Percentiles rank a stretch among this genome's conserved stretches.
phyloP scores from a whole-genome alignment of 92 coral and sea anemone genomes.

The Palythoa heliodiscus region DNA sequence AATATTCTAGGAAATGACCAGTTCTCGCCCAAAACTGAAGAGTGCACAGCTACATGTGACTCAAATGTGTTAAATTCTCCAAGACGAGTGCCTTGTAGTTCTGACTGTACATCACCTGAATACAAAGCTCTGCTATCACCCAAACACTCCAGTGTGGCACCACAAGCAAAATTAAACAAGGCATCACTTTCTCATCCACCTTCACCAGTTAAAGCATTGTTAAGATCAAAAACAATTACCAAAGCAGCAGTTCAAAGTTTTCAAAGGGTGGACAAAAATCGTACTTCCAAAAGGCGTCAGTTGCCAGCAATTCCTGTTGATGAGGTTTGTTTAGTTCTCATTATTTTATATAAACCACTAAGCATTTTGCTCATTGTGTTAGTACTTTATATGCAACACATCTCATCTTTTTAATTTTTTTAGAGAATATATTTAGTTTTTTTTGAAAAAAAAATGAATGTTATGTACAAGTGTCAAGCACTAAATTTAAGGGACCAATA shows the following conservation, averaged over 20 bases:
- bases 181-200: not conserved
- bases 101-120: slow-evolving; percentile 8
- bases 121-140: slow-evolving; percentile 7
- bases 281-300: not conserved
- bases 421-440: too few relatives aligned
- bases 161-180: not conserved
- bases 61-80: not conserved
- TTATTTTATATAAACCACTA: not conserved
- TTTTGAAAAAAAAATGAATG: too few relatives aligned
- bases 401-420: too few relatives aligned
- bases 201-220: not conserved
- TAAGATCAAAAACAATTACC: slow-evolving; percentile 4
- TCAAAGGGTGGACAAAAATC: slow-evolving; percentile 5
- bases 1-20: slow-evolving; percentile 9
- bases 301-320: slow-evolving; percentile 27
- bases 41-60: not conserved
- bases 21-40: slow-evolving; percentile 7
- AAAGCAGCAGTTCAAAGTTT: slow-evolving; percentile 9
- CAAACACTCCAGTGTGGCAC: not conserved
- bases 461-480: too few relatives aligned
- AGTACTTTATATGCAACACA: too few relatives aligned
- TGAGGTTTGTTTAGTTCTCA: not conserved
- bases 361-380: not conserved
- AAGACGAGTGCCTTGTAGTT: slow-evolving; percentile 34
- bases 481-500: too few relatives aligned